Evolutionary conservation across 1,140 invertebrate genomes (phyloP).

Genomic region (Steinernema khuongi): DNA sequence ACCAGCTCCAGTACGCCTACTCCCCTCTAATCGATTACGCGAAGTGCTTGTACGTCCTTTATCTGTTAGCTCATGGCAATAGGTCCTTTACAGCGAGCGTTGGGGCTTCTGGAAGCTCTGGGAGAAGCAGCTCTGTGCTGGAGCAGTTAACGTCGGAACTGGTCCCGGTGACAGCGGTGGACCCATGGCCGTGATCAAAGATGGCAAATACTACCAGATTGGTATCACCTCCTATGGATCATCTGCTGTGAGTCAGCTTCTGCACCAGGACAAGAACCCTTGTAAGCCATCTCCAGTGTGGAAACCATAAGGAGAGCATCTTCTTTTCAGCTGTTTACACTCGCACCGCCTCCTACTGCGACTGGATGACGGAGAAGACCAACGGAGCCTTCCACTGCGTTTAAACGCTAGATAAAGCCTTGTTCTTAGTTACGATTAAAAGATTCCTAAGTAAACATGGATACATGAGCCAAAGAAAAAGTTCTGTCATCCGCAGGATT

Average conservation of each 20-base stretch:
- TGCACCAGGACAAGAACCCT: background rate
- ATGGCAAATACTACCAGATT: background rate
- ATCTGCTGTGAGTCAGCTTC: background rate
- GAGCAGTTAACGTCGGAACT: background rate
- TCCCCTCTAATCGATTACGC: background rate
- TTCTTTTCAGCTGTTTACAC: background rate
- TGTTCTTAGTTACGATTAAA: too few relatives aligned
- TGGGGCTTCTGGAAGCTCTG: background rate
- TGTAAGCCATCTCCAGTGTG: background rate
- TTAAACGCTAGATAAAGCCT: too few relatives aligned
- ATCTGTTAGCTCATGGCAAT: background rate
- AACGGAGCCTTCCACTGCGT: background rate
- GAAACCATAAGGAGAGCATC: background rate
- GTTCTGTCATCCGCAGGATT: constrained; percentile 21
- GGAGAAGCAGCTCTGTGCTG: background rate
- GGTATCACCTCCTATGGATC: background rate
- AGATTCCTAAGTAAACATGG: too few relatives aligned
- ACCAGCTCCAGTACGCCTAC: background rate
- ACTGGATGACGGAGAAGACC: background rate
- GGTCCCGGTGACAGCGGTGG: background rate
- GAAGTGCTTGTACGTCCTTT: background rate
- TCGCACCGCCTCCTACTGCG: background rate
- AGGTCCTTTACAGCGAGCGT: background rate
- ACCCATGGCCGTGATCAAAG: background rate
- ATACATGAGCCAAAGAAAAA: too few relatives aligned